Percentiles rank a stretch among this genome's conserved stretches.
phyloP scores from a whole-genome alignment of 2,113 vertebrate species.

The Mixornis gularis region DNA sequence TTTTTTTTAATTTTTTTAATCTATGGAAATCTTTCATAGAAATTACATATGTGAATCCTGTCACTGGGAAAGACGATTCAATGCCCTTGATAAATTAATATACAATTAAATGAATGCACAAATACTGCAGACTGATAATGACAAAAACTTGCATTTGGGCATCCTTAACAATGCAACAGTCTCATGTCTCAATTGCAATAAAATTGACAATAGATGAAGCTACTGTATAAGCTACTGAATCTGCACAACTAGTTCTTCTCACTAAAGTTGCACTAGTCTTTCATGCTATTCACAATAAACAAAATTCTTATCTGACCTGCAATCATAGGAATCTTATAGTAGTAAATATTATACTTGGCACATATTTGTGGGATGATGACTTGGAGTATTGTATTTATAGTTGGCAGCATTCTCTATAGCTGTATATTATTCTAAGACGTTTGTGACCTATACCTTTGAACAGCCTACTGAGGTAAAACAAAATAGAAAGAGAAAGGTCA shows the following conservation, averaged over 20 bases:
- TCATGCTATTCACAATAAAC: neutral
- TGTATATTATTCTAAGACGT: neutral
- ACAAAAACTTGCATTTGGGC: neutral
- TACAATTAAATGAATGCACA: neutral
- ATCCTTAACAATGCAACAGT: neutral
- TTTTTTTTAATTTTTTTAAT: neutral
- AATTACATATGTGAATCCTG: neutral
- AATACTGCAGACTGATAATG: neutral
- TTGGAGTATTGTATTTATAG: neutral
- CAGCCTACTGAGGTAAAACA: neutral
- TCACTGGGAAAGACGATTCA: neutral
- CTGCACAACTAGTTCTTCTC: slow-evolving; percentile 24
- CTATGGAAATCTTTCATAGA: neutral
- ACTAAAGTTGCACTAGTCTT: neutral
- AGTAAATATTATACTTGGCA: neutral
- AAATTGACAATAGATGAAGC: neutral
- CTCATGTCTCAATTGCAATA: neutral
- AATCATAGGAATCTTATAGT: neutral
- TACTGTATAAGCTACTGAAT: neutral
- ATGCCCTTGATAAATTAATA: neutral
- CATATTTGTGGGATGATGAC: neutral
- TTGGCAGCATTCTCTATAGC: neutral
- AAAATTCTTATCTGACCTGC: neutral
- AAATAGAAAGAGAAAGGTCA: slow-evolving; percentile 23
- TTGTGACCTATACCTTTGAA: neutral